Evolutionary conservation across 2,888 invertebrate species (phyloP), one percentile per base, ranked within the genome.

Genomic region (Zygaena filipendulae): DNA sequence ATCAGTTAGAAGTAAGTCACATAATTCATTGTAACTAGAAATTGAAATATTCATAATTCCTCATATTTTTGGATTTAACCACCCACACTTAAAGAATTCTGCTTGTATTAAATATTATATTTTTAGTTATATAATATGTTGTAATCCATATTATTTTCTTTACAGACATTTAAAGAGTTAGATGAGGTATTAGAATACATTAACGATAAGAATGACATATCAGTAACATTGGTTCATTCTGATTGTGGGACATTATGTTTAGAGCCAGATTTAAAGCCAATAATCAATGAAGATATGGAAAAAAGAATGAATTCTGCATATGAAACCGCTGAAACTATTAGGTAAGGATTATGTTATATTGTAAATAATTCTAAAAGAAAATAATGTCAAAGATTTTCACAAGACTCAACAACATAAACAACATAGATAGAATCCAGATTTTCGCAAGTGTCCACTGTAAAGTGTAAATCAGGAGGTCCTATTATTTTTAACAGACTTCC

Each of bases 231-330:
- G 39, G 58, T 96, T 11, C 87, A 87, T 26, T 91, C 92, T 4
- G 86, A 87, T 28, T 88, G 88, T 27, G 84, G 84, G 24, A 84
- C 86, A 23, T 89, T 94, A 52, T 94, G 92, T 56, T 88, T 90
- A 41, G 94, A 93, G 13, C 75, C 96, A 38, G 92, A 96, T 64
- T 84, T 94, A 32, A 84, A 84, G 31, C 82, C 84, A 30, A 62
- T 95, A 20, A 57, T 90, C 20, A 66, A 83, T 36, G 71, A 82
- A 12, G 79, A 86, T 43, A 66, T 81, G 21, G 85, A 86, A 19
- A 83, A 82, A 42, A 81, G 88, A 36, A 83, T 82, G 43, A 74
- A 81, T 33, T 79, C 82, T 43, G 91, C 91, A 11, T 74, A 83
- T 40, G 84, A 88, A 53, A 75, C 92, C 56, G 87, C 90, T 2